Evolutionary conservation across 2,113 vertebrate species (phyloP).

Genomic region (Podocnemis expansa): DNA sequence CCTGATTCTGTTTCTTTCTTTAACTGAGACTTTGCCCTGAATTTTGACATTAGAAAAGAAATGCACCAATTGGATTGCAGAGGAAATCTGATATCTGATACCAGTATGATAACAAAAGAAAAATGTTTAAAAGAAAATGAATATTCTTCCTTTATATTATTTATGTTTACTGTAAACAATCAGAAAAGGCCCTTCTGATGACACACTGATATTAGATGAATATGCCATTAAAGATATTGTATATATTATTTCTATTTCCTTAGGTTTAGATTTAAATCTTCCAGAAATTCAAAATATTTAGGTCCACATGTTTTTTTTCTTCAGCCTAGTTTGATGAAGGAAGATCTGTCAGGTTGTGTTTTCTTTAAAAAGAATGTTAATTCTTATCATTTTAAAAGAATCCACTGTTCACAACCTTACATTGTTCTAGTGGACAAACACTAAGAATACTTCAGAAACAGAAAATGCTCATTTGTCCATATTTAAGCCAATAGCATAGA

Average conservation of each 20-base stretch:
- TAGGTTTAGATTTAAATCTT: not conserved
- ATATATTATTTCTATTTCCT: not conserved
- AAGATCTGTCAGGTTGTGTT: not conserved
- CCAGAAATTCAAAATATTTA: not conserved
- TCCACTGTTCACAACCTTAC: not conserved
- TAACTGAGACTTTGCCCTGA: not conserved
- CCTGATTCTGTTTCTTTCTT: not conserved
- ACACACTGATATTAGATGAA: not conserved
- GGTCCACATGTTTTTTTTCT: not conserved
- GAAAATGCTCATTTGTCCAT: not conserved
- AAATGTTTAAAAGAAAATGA: not conserved
- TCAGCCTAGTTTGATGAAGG: not conserved
- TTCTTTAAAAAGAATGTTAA: not conserved
- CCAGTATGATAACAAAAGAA: accelerated
- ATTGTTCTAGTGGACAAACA: slow-evolving; percentile 14
- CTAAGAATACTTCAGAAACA: slow-evolving; percentile 13
- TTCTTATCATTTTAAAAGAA: slow-evolving; percentile 12
- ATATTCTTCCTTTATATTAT: not conserved
- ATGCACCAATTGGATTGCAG: not conserved
- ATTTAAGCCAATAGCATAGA: not conserved
- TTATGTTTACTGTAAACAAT: not conserved
- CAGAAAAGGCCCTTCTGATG: not conserved
- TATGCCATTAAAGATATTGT: not conserved
- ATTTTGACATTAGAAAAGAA: not conserved
- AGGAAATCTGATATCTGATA: not conserved